Percentiles rank a stretch among this genome's conserved stretches.
phyloP scores from a whole-genome alignment of 1,140 invertebrate genomes.

The Eciton burchellii region DNA sequence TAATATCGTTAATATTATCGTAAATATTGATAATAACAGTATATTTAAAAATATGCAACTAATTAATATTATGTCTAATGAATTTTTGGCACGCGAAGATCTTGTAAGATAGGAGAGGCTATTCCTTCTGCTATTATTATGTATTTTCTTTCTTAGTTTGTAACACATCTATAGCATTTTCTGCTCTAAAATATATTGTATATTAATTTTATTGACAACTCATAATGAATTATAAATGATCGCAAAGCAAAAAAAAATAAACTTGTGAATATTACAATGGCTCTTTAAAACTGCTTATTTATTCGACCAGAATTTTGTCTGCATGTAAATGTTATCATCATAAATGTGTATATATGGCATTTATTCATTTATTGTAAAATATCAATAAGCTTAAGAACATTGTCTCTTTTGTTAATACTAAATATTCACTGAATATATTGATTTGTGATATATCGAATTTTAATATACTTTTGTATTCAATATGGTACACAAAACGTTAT shows the following conservation, averaged over 20 bases:
- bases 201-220: slow-evolving; percentile 84
- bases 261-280: slow-evolving; percentile 81
- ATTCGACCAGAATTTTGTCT: slow-evolving; percentile 18
- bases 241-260: slow-evolving; percentile 78
- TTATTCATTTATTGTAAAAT: slow-evolving; percentile 12
- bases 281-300: slow-evolving; percentile 47
- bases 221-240: slow-evolving; percentile 82
- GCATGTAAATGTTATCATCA: not conserved
- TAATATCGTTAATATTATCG: slow-evolving; percentile 74
- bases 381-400: not conserved
- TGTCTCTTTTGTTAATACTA: slow-evolving; percentile 21
- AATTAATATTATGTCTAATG: slow-evolving; percentile 60
- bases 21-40: slow-evolving; percentile 73
- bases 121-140: slow-evolving; percentile 84
- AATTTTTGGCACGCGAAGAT: slow-evolving; percentile 83
- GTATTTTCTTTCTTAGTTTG: slow-evolving; percentile 81
- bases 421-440: slow-evolving; percentile 32
- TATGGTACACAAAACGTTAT: slow-evolving; percentile 4
- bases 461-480: slow-evolving; percentile 38
- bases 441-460: slow-evolving; percentile 7
- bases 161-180: slow-evolving; percentile 81
- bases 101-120: slow-evolving; percentile 85
- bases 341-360: not conserved
- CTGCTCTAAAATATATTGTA: slow-evolving; percentile 83
- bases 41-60: slow-evolving; percentile 72